Conservation (phyloP, 1,140 invertebrate genomes). For the Agrilus planipennis region DNA sequence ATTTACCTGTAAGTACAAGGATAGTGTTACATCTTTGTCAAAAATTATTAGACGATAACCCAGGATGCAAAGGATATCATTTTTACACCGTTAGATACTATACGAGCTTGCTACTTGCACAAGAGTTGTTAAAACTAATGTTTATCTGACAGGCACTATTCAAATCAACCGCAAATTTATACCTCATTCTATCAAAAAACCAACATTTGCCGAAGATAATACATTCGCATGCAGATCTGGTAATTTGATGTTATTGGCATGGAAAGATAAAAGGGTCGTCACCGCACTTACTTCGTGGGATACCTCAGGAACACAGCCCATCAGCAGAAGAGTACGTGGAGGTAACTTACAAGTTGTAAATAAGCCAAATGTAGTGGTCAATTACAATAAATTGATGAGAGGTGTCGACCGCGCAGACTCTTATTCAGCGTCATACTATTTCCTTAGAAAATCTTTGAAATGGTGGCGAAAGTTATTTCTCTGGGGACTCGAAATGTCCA, state of each 20-base stretch:
- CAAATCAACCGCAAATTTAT: conserved; percentile 9
- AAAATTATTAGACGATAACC: conserved; percentile 5
- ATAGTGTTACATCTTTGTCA: background rate
- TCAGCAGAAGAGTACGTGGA: too few relatives aligned
- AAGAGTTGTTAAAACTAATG: background rate
- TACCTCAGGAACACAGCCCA: too few relatives aligned
- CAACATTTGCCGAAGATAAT: conserved; percentile 6
- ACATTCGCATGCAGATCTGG: conserved; percentile 1
- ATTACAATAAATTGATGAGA: too few relatives aligned
- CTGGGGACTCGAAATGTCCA: too few relatives aligned
- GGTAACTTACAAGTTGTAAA: conserved; percentile 7
- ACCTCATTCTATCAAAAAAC: conserved; percentile 4
- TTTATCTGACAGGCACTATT: conserved; percentile 1
- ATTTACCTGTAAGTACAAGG: conserved; percentile 1
- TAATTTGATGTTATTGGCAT: conserved; percentile 8
- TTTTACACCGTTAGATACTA: conserved; percentile 7
- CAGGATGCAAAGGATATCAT: conserved; percentile 6
- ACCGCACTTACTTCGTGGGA: too few relatives aligned
- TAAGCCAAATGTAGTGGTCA: too few relatives aligned
- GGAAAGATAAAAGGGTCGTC: conserved; percentile 11
- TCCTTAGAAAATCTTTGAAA: too few relatives aligned
- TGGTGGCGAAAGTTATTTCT: too few relatives aligned
- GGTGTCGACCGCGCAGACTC: too few relatives aligned
- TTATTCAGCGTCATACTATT: too few relatives aligned
- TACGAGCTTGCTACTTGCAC: conserved; percentile 7